phyloP scores from a whole-genome alignment of 1,140 invertebrate genomes.

The Pemphigus obesinymphae region DNA sequence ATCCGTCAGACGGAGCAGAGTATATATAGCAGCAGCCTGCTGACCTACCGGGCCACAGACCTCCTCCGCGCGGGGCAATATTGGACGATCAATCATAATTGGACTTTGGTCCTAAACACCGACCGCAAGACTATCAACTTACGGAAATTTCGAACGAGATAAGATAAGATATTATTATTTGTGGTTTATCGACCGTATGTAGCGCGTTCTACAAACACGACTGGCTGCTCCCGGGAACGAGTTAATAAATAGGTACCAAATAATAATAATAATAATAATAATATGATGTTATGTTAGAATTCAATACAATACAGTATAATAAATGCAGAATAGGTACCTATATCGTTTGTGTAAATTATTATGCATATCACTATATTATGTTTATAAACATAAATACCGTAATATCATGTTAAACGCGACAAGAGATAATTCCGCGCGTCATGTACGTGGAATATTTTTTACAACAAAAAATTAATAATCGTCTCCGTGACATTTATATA shows the following conservation, averaged over 20 bases:
- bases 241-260: background rate
- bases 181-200: too few relatives aligned
- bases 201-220: background rate
- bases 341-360: too few relatives aligned
- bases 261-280: background rate
- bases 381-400: background rate
- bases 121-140: constrained; percentile 1
- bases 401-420: background rate
- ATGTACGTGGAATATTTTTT: background rate
- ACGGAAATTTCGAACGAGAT: constrained; percentile 3
- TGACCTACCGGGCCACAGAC: background rate
- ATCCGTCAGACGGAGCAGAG: too few relatives aligned
- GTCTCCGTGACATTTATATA: background rate
- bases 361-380: too few relatives aligned
- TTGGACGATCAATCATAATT: constrained; percentile 22
- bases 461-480: background rate
- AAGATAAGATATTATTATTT: too few relatives aligned
- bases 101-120: background rate
- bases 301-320: too few relatives aligned
- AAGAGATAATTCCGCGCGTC: background rate
- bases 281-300: background rate
- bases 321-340: too few relatives aligned
- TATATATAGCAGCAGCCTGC: background rate
- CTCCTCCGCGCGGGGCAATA: background rate
- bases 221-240: too few relatives aligned